Base-by-base conservation (phyloP, 1,140 invertebrate genomes). In the Drosophila subpulchrella region DNA sequence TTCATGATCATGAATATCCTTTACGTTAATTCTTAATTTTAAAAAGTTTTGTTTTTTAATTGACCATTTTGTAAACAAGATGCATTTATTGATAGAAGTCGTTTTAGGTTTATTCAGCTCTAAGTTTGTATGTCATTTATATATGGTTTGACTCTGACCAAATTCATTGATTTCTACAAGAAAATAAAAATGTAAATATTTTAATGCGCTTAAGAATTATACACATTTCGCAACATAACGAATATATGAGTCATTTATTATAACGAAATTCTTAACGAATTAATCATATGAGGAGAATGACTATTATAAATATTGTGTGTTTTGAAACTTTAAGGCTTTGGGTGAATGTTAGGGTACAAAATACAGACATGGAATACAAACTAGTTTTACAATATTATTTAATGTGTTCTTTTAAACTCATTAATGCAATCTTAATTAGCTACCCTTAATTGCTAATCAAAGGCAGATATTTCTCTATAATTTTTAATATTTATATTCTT, bases 181-280 rank as follows among this genome's bases (percentile, higher is more conserved):
- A 86, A 86, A 86, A 71, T 63, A 79, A 73, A 88, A 81, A 30
- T 86, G 83, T 86, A 86, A 65, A 86, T 86, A 86, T 36, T 53
- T 61, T 41, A 59, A 50, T 57, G 30, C 30, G 68, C 53, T 54
- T 56, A 57, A 60, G 57, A 71, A 68, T 44, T 61, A 76, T 36
- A 36, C 13, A 6, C 20, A 34, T 42, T 63, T 39, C 48, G 38
- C 24, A 27, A 63, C n/a, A 63, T 50, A 65, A 56, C 39, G 44
- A 46, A 36, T 60, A 63, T n/a, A n/a, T 54, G 61, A 68, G 61
- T 68, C 65, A 66, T 67, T 60, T 13, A 46, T 72, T 20, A 60
- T 59, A 48, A 39, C 30, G 48, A 51, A 55, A 53, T 54, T 36
- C 30, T 71, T 61, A 27, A 54, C 71, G 66, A 74, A 72, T 71